Evolutionary conservation across 1,140 invertebrate genomes (phyloP).

Genomic region (Chrysomallon squamiferum): DNA sequence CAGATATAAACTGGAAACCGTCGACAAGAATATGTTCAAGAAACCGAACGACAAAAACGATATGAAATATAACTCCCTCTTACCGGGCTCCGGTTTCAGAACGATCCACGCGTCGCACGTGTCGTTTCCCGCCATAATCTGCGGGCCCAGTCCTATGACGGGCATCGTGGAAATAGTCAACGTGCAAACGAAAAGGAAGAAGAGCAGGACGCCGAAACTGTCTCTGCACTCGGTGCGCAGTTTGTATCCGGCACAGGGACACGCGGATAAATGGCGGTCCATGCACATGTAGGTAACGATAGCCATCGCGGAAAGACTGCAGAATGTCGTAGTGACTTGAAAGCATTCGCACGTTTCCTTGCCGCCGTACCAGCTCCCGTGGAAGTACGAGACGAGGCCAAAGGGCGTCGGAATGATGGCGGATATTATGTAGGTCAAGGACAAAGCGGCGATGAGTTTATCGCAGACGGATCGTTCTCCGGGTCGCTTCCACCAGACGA

Average conservation of each 20-base stretch:
- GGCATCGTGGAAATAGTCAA: constrained; percentile 35
- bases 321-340: constrained; percentile 44
- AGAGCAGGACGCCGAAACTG: constrained; percentile 16
- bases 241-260: constrained; percentile 4
- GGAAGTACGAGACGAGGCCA: constrained; percentile 39
- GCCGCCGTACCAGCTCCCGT: constrained; percentile 42
- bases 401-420: constrained; percentile 41
- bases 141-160: constrained; percentile 41
- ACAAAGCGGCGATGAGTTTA: constrained; percentile 40
- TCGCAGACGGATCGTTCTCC: constrained; percentile 28
- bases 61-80: constrained; percentile 32
- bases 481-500: constrained; percentile 26
- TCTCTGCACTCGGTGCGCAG: constrained; percentile 1
- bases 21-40: constrained; percentile 12
- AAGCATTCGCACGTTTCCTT: constrained; percentile 38
- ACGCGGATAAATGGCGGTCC: constrained; percentile 20
- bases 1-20: neutral
- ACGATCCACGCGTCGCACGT: constrained; percentile 40
- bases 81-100: constrained; percentile 12
- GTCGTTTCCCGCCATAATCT: constrained; percentile 15
- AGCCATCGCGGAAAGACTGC: constrained; percentile 35
- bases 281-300: constrained; percentile 41
- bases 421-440: constrained; percentile 44
- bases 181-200: constrained; percentile 28
- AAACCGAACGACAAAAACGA: constrained; percentile 33